Percentiles rank a stretch among this genome's conserved stretches.
phyloP scores from a whole-genome alignment of 2,888 invertebrate species.

The Drosophila lacicola region DNA sequence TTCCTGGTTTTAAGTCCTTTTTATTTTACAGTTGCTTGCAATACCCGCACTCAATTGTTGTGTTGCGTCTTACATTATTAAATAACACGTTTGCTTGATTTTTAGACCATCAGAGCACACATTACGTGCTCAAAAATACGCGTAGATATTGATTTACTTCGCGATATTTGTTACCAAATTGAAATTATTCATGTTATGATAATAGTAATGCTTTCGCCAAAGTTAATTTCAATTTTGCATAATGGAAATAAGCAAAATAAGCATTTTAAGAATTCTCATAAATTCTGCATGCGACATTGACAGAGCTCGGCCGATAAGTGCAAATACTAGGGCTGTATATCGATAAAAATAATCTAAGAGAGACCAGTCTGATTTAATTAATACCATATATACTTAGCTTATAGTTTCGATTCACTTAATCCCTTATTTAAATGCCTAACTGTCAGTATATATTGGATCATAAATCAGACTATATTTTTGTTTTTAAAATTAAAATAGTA shows the following conservation, averaged over 20 bases:
- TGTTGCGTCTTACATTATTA: conserved; percentile 58
- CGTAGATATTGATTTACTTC: conserved; percentile 26
- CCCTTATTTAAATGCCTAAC: conserved; percentile 7
- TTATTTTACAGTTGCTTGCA: conserved; percentile 10
- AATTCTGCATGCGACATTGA: conserved; percentile 58
- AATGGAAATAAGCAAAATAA: conserved; percentile 50
- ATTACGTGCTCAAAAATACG: conserved; percentile 26
- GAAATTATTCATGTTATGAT: conserved; percentile 21
- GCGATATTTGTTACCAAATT: conserved; percentile 29
- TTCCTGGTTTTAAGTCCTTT: not conserved
- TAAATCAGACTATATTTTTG: not conserved
- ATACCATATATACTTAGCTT: conserved; percentile 12
- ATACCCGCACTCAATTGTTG: conserved; percentile 52
- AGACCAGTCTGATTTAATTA: not conserved
- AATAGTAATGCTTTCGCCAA: conserved; percentile 28
- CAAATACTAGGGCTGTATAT: conserved; percentile 35
- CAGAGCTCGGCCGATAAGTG: conserved; percentile 45
- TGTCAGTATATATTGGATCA: not conserved
- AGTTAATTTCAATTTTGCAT: conserved; percentile 49
- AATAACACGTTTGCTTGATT: conserved; percentile 66
- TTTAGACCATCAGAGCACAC: conserved; percentile 23
- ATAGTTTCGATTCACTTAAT: not conserved
- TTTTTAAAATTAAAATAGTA: not conserved
- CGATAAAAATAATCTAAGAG: conserved; percentile 6
- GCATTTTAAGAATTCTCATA: conserved; percentile 54